Evolutionary conservation across 2,888 invertebrate genomes (phyloP).

Genomic region (Mesorhabditis sp.): DNA sequence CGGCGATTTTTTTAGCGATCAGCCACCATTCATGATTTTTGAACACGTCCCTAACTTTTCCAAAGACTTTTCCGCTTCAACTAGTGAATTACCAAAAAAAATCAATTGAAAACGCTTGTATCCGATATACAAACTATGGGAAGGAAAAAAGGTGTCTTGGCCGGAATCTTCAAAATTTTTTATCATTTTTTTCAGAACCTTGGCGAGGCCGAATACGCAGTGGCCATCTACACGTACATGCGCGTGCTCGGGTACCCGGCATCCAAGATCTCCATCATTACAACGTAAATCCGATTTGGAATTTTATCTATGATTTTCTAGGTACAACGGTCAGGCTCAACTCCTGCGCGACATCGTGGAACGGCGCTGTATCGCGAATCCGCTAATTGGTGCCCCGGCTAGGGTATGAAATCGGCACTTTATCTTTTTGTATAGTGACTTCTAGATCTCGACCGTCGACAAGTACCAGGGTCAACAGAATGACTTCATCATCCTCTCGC

Average conservation of each 20-base stretch:
- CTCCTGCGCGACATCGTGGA: conserved; percentile 91
- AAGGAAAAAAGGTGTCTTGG: conserved; percentile 12
- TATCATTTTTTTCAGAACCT: conserved; percentile 61
- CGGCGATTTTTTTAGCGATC: no score
- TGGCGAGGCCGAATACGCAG: conserved; percentile 80
- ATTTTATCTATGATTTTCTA: conserved; percentile 10
- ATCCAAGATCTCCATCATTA: conserved; percentile 90
- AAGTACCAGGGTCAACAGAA: conserved; percentile 99
- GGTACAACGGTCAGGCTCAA: conserved; percentile 74
- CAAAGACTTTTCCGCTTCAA: no score
- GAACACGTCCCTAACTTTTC: no score
- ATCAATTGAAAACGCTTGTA: no score
- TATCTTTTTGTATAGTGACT: conserved; percentile 8
- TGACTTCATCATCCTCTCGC: conserved; percentile 89
- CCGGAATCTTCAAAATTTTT: conserved; percentile 12
- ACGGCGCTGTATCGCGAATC: conserved; percentile 83
- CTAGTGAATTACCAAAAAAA: no score
- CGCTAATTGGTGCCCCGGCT: conserved; percentile 84
- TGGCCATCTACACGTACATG: conserved; percentile 98
- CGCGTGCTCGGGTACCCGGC: conserved; percentile 91
- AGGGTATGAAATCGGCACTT: conserved; percentile 66
- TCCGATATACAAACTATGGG: no score
- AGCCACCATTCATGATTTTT: no score
- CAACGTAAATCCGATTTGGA: conserved; percentile 85
- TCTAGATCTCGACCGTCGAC: conserved; percentile 77